Evolutionary conservation across 2,113 vertebrate species (phyloP), one percentile per base, ranked within the genome.

Genomic region (Stegostoma tigrinum): DNA sequence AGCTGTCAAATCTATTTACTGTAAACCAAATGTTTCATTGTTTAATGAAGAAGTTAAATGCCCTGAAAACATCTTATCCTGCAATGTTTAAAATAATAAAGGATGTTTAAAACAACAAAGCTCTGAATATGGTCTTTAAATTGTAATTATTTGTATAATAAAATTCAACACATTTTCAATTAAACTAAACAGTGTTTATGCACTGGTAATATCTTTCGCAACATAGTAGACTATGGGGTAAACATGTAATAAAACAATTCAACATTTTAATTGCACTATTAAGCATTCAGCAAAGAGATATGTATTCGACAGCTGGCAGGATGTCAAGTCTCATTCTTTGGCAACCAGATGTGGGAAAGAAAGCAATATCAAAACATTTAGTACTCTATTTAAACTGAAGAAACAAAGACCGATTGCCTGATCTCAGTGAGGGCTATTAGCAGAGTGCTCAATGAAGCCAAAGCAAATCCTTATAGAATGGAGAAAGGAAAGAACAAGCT

Each of bases 101-200:
- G 38, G 42, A 48, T 95, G 93, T 95, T 95, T 72, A 12, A 48
- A 95, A 95, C 94, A 72, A 72, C 72, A 72, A 95, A 95, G 66
- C 94, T 48, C 68, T 30, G 45, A 95, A 95, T 95, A 95, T 72
- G 75, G 67, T 48, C 45, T 66, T 72, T 95, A 72, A 72, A 52
- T 95, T 95, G 68, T 95, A 95, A 72, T 72, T 95, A 95, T 95
- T 95, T 95, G 94, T 95, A 52, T 48, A 95, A 95, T 95, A 95
- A 95, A 75, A 52, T 72, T 45, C 94, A 95, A 95, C 94, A 95
- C 45, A 61, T 95, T 95, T 90, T 95, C 94, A 72, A 72, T 72
- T 48, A 72, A 95, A 72, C 38, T 30, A 34, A 48, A 72, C 30
- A 42, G 38, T 72, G 68, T 95, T 95, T 95, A 45, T 95, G 68